phyloP scores from a whole-genome alignment of 2,113 vertebrate genomes.

The Thunnus maccoyii region DNA sequence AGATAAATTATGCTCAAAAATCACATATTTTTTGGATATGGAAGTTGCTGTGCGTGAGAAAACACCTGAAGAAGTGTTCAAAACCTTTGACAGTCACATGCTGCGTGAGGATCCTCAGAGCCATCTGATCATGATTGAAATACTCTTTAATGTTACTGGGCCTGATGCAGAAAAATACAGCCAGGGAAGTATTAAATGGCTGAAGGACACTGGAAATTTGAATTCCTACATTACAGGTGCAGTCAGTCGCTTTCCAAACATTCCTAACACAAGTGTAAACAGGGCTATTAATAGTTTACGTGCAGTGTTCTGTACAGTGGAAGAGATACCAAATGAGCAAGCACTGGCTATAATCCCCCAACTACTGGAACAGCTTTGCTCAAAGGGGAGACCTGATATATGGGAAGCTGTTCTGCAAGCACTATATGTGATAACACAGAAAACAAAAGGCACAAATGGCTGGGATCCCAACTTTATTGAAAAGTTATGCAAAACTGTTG shows the following conservation, averaged over 20 bases:
- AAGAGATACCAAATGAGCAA: slow-evolving; percentile 52
- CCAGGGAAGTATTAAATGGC: slow-evolving; percentile 49
- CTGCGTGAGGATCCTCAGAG: slow-evolving; percentile 47
- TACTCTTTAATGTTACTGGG: slow-evolving; percentile 5
- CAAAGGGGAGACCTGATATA: accelerated
- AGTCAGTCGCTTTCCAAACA: slow-evolving; percentile 57
- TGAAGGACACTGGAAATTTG: slow-evolving; percentile 52
- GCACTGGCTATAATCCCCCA: too few relatives aligned
- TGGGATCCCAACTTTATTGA: slow-evolving; percentile 42
- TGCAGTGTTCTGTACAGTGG: slow-evolving; percentile 48
- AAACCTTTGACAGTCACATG: slow-evolving; percentile 11
- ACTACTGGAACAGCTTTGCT: slow-evolving; percentile 24
- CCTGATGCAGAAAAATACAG: accelerated
- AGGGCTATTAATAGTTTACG: accelerated
- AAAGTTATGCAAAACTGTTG: slow-evolving; percentile 52
- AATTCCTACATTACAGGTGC: slow-evolving; percentile 40
- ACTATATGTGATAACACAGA: slow-evolving; percentile 69
- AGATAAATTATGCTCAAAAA: background rate
- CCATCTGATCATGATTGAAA: slow-evolving; percentile 54
- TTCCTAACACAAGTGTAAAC: accelerated
- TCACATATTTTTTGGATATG: slow-evolving; percentile 1
- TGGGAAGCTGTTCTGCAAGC: background rate
- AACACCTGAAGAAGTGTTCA: slow-evolving; percentile 43
- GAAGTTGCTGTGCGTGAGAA: accelerated
- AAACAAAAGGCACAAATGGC: slow-evolving; percentile 36